Percentiles rank a stretch among this genome's conserved stretches.
Conservation (phyloP, 2,113 vertebrate species). For the Australoheros scitulus region DNA sequence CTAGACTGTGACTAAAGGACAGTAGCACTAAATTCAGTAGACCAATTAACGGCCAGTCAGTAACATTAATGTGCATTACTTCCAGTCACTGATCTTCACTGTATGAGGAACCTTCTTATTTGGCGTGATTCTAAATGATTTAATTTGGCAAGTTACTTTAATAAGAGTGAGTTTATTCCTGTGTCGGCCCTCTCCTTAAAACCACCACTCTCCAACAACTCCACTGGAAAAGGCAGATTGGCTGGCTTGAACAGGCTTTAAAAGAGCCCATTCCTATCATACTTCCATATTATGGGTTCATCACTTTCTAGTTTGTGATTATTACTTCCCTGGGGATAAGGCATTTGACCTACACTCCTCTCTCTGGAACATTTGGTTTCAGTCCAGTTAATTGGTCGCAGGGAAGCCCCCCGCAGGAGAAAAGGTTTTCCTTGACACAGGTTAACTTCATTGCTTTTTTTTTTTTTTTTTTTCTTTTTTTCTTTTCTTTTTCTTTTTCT, state of each 20-base stretch:
- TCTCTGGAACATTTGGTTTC: conserved; percentile 54
- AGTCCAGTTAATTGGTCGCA: conserved; percentile 80
- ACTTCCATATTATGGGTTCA: conserved; percentile 41
- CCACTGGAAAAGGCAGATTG: not conserved
- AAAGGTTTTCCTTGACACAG: conserved; percentile 32
- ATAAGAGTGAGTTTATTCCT: not conserved
- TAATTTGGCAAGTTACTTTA: conserved; percentile 5
- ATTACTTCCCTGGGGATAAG: conserved; percentile 46
- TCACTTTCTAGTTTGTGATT: conserved; percentile 46
- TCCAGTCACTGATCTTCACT: conserved; percentile 10
- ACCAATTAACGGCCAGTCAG: conserved; percentile 11
- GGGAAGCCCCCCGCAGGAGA: not conserved
- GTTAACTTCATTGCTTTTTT: conserved; percentile 1
- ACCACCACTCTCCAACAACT: not conserved
- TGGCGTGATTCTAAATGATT: conserved; percentile 7
- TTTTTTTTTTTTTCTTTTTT: not conserved
- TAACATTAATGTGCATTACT: conserved; percentile 14
- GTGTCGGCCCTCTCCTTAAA: not conserved
- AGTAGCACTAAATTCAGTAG: conserved; percentile 7
- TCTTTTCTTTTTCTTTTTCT: accelerated
- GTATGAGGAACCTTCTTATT: not conserved
- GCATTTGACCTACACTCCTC: conserved; percentile 75
- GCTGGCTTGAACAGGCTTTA: not conserved
- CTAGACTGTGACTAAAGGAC: conserved; percentile 8
- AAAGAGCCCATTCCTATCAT: conserved; percentile 10